These are phyloP conservation scores for Mythimna ferrago DNA, from an alignment of 2,888 invertebrate genomes.

Conservation along the genomic window DNA sequence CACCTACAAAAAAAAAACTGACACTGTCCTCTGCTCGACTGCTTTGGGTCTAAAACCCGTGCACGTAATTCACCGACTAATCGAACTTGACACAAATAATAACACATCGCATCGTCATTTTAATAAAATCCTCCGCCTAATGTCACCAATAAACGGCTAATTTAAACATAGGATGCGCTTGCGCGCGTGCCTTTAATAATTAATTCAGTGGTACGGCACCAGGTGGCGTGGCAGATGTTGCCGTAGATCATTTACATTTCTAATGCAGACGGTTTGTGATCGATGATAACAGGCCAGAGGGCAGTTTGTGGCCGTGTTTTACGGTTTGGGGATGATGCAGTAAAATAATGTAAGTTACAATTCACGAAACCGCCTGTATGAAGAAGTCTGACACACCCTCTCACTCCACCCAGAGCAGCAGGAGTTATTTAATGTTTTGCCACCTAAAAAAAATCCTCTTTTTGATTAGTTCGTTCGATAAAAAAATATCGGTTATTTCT, in stretches of 20 bases:
- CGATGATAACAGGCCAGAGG: slow-evolving; percentile 60
- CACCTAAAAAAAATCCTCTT: no score
- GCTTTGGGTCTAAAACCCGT: not conserved
- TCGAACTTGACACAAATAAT: slow-evolving; percentile 24
- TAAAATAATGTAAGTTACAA: not conserved
- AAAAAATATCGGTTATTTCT: no score
- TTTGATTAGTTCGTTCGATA: no score
- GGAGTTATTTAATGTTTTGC: no score
- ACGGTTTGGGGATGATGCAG: slow-evolving; percentile 15
- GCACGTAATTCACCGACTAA: not conserved
- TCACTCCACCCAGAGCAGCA: no score
- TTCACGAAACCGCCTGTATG: no score
- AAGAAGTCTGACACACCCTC: no score
- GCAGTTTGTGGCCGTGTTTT: slow-evolving; percentile 47
- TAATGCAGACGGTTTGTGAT: slow-evolving; percentile 66
- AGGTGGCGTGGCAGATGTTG: slow-evolving; percentile 88
- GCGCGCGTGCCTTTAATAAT: slow-evolving; percentile 82
- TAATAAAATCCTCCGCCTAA: slow-evolving; percentile 37
- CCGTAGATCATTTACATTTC: slow-evolving; percentile 77
- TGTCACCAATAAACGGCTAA: slow-evolving; percentile 59
- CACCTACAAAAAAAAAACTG: no score
- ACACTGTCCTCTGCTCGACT: no score
- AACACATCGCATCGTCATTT: slow-evolving; percentile 22
- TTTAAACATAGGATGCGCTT: slow-evolving; percentile 66
- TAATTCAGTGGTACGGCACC: slow-evolving; percentile 83